phyloP scores from a whole-genome alignment of 2,113 vertebrate genomes.

The Lepisosteus oculatus region DNA sequence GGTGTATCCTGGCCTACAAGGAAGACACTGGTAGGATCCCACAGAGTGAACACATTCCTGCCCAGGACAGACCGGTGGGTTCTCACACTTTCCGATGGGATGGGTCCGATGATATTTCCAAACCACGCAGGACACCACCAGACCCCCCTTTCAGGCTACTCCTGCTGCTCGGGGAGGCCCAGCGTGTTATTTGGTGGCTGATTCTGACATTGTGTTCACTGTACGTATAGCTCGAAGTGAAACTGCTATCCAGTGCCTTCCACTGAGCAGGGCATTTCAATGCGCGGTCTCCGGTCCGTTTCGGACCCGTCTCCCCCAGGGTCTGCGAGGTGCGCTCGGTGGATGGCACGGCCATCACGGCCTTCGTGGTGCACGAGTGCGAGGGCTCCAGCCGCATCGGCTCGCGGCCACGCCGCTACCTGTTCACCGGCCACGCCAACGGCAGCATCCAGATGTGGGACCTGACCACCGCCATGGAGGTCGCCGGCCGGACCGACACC shows the following conservation, averaged over 20 bases:
- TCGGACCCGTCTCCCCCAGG: conserved; percentile 41
- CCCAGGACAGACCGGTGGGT: conserved; percentile 58
- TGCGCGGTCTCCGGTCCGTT: too few relatives aligned
- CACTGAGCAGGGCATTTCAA: too few relatives aligned
- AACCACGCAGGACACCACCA: too few relatives aligned
- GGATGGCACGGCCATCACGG: conserved; percentile 74
- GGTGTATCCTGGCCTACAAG: conserved; percentile 60
- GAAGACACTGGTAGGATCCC: conserved; percentile 70
- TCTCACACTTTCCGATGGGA: conserved; percentile 44
- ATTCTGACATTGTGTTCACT: too few relatives aligned
- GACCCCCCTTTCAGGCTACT: too few relatives aligned
- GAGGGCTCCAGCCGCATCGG: conserved; percentile 86
- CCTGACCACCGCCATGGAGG: conserved; percentile 85
- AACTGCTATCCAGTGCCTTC: too few relatives aligned
- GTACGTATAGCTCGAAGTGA: too few relatives aligned
- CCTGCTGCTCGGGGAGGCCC: too few relatives aligned
- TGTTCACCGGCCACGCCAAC: conserved; percentile 84
- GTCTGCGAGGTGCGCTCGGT: conserved; percentile 84
- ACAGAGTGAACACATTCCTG: conserved; percentile 70
- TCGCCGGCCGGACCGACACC: conserved; percentile 67
- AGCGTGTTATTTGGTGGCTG: too few relatives aligned
- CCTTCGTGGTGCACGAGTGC: conserved; percentile 87
- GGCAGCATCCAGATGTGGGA: conserved; percentile 94
- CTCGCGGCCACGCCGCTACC: conserved; percentile 76
- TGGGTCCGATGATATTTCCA: too few relatives aligned